Evolutionary conservation across 2,113 vertebrate genomes (phyloP), one percentile per base, ranked within the genome.

Genomic region (Hippolais icterina): DNA sequence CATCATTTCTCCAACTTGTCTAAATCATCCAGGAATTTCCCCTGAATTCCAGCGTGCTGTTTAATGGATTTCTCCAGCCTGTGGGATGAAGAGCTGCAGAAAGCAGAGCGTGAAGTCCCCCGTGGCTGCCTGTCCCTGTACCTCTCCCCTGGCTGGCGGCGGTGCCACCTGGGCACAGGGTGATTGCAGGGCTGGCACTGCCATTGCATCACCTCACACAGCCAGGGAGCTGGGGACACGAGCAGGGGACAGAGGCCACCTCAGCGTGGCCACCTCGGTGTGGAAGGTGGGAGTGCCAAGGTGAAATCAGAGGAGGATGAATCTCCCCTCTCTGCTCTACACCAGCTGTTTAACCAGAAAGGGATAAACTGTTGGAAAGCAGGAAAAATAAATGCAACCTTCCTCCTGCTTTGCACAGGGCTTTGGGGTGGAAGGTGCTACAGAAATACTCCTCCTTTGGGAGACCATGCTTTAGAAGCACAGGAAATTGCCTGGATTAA

Each of bases 401-500:
- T 59, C 25, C 52, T 71, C 21, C 42, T 76, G 57, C 78, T 85
- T 61, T 79, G 46, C 47, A 22, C 7, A 4, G 71, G 59, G 90
- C 27, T 63, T 39, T 59, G 54, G 37, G 70, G 70, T 89, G 41
- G 57, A 94, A 87, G 81, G 68, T 87, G 89, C 87, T 87, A 25
- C 31, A 89, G 39, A 69, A 91, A 91, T 47, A 42, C 56, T 50
- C 61, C 50, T 78, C 78, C 84, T 65, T 27, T 54, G 78, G 84
- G 87, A 94, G 14, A 35, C 10, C 11, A 2, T 1, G 41, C 72
- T 70, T 90, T 42, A 63, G 70, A 53, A 87, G 84, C 52, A 69
- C 83, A 94, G 93, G 95, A 94, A 94, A 94, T 33, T 39, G 84
- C 70, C 29, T 52, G 46, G 57, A 85, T 53, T 91, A 37, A 54